Conservation (phyloP, 2,797 vertebrate genomes). For the Arnoldichthys spilopterus region DNA sequence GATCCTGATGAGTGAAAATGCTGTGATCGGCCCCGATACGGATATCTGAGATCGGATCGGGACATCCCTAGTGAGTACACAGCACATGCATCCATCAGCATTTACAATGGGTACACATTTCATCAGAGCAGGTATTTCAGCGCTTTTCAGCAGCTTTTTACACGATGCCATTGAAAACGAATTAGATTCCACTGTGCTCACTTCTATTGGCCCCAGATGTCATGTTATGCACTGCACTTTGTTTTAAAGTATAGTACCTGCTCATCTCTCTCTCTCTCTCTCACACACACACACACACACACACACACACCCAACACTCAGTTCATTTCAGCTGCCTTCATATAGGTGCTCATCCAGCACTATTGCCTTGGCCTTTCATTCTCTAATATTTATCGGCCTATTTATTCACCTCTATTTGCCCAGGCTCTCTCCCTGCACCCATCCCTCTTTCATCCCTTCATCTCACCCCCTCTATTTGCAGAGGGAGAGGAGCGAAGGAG, state of each 20-base stretch:
- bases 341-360: background rate
- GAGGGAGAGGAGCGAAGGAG: slow-evolving; percentile 5
- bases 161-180: background rate
- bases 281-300: background rate
- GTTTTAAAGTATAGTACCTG: background rate
- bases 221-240: background rate
- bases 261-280: background rate
- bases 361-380: slow-evolving; percentile 13
- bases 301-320: background rate
- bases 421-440: background rate
- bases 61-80: too few relatives aligned
- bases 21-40: too few relatives aligned
- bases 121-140: background rate
- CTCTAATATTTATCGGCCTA: slow-evolving; percentile 31
- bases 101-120: too few relatives aligned
- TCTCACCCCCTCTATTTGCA: background rate
- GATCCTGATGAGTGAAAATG: too few relatives aligned
- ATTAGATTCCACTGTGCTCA: background rate
- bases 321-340: background rate
- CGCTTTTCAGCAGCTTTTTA: background rate
- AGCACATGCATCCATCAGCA: too few relatives aligned
- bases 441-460: slow-evolving; percentile 5
- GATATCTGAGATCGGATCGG: too few relatives aligned
- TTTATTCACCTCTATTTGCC: slow-evolving; percentile 15
- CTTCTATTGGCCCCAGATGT: background rate